Conservation (phyloP, 2,888 invertebrate genomes). For the Chironomus tentans region DNA sequence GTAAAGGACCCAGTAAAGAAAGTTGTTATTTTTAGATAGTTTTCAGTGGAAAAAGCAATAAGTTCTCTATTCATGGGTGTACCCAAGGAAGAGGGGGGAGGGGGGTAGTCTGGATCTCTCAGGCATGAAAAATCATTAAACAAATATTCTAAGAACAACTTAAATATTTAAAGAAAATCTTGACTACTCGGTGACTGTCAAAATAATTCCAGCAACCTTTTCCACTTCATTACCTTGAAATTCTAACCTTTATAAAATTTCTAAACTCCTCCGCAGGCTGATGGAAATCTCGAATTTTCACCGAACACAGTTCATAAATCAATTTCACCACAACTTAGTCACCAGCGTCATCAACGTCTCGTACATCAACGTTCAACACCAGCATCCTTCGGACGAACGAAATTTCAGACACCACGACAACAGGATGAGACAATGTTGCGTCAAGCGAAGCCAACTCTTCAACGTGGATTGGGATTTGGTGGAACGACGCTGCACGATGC, state of each 20-base stretch:
- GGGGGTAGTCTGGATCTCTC: too few relatives aligned
- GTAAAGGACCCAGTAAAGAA: too few relatives aligned
- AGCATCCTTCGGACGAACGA: constrained; percentile 39
- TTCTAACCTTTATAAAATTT: neutral
- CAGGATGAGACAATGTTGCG: constrained; percentile 37
- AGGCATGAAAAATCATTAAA: too few relatives aligned
- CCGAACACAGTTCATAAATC: constrained; percentile 47
- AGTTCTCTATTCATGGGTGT: too few relatives aligned
- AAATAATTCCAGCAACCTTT: neutral
- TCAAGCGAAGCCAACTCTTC: constrained; percentile 30
- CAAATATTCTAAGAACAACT: too few relatives aligned
- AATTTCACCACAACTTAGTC: constrained; percentile 41
- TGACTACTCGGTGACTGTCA: neutral
- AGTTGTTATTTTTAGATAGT: too few relatives aligned
- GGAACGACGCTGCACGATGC: constrained; percentile 33
- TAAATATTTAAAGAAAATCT: too few relatives aligned
- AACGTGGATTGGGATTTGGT: constrained; percentile 26
- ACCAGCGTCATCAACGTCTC: constrained; percentile 41
- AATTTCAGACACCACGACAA: constrained; percentile 42
- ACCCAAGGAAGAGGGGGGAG: too few relatives aligned
- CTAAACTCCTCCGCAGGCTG: constrained; percentile 44
- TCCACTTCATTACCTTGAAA: neutral
- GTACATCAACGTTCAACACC: constrained; percentile 43
- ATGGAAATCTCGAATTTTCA: constrained; percentile 55
- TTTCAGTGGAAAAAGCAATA: too few relatives aligned